phyloP scores from a whole-genome alignment of 1,140 invertebrate species.

The Pristionchus pacificus region DNA sequence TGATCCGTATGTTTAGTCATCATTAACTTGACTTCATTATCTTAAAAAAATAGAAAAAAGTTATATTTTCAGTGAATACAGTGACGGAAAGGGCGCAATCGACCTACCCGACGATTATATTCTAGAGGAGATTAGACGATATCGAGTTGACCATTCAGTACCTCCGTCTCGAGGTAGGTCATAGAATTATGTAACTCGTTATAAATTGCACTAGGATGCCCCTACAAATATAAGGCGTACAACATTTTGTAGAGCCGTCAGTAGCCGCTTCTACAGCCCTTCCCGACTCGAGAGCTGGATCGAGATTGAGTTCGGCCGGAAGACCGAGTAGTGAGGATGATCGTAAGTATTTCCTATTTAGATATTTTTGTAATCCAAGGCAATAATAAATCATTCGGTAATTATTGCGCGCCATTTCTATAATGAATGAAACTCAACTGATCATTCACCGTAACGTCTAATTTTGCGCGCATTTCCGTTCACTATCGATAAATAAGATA shows the following conservation, averaged over 20 bases:
- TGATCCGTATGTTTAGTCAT: too few species aligned
- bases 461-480: too few species aligned
- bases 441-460: too few species aligned
- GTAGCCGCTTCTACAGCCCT: not conserved
- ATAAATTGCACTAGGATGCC: not conserved
- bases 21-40: too few species aligned
- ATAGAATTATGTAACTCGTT: not conserved
- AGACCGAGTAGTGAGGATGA: not conserved
- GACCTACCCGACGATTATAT: slow-evolving; percentile 2
- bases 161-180: not conserved
- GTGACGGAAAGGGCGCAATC: not conserved
- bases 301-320: not conserved
- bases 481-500: too few species aligned
- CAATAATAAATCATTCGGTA: too few species aligned
- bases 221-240: not conserved
- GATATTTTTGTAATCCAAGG: too few species aligned
- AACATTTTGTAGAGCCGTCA: not conserved
- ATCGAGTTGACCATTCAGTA: not conserved
- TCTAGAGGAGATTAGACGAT: slow-evolving; percentile 1
- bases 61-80: not conserved
- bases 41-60: not conserved
- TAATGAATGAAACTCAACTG: too few species aligned
- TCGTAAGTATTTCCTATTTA: too few species aligned
- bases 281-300: not conserved
- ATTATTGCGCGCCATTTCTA: too few species aligned